A percentile compares a stretch with the other conserved stretches of the same genome.
These are phyloP conservation scores for Frankliniella intonsa DNA, from an alignment of 2,888 invertebrate genomes.

Conservation along the genomic window DNA sequence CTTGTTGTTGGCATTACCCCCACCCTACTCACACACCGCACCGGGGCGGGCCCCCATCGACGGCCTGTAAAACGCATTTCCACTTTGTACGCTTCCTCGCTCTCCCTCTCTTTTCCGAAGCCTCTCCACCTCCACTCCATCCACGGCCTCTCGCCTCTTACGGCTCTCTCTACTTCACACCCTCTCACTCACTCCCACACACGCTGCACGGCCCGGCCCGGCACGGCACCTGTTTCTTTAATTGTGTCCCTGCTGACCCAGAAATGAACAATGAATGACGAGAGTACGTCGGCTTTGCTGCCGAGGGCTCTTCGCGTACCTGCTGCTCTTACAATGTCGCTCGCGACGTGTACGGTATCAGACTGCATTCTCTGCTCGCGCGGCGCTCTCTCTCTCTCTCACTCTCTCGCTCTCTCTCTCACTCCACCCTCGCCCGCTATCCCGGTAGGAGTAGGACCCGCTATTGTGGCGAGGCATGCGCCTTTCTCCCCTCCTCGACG, in stretches of 20 bases:
- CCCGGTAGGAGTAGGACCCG: too few species aligned
- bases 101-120: neutral
- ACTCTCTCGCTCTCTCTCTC: too few species aligned
- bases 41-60: neutral
- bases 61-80: neutral
- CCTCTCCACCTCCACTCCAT: neutral
- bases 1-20: conserved; percentile 22
- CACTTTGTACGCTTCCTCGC: neutral
- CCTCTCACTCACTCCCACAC: neutral
- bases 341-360: too few species aligned
- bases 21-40: neutral
- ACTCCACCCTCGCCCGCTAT: too few species aligned
- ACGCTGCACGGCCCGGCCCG: neutral
- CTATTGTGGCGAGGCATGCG: too few species aligned
- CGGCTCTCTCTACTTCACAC: neutral
- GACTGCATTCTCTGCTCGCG: too few species aligned
- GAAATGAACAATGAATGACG: neutral
- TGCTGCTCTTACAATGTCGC: too few species aligned
- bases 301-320: too few species aligned
- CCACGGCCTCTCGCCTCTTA: neutral
- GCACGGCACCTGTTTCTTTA: neutral
- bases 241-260: neutral
- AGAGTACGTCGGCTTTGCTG: too few species aligned
- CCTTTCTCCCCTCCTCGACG: too few species aligned
- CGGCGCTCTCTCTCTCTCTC: too few species aligned